phyloP scores from a whole-genome alignment of 2,113 vertebrate species.

The Eublepharis macularius region DNA sequence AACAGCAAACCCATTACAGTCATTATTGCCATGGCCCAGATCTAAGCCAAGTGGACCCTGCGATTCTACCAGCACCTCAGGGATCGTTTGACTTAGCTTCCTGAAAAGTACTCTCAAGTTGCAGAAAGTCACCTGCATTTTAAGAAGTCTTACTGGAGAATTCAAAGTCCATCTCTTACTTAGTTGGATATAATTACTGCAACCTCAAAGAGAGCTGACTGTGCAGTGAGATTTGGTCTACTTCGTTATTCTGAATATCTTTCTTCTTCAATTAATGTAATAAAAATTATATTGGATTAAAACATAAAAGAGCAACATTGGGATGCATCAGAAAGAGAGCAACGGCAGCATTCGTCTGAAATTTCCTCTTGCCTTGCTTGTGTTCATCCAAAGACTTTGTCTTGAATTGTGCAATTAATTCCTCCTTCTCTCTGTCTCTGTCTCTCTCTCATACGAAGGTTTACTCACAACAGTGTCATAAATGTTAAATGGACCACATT shows the following conservation, averaged over 20 bases:
- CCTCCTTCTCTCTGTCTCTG: slow-evolving; percentile 46
- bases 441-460: slow-evolving; percentile 39
- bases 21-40: no score
- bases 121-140: not conserved
- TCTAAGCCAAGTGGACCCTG: no score
- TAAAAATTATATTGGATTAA: not conserved
- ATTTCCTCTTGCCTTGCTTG: slow-evolving; percentile 26
- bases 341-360: slow-evolving; percentile 23
- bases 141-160: not conserved
- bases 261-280: slow-evolving; percentile 2
- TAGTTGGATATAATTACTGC: not conserved
- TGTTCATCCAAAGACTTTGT: slow-evolving; percentile 56
- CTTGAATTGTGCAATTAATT: slow-evolving; percentile 55
- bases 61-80: no score
- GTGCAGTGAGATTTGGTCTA: not conserved
- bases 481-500: slow-evolving; percentile 35
- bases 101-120: not conserved
- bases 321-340: slow-evolving; percentile 43
- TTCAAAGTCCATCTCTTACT: not conserved
- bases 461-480: slow-evolving; percentile 12
- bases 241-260: not conserved
- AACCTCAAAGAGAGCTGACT: slow-evolving; percentile 6
- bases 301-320: slow-evolving; percentile 34
- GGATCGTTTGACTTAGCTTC: not conserved
- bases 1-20: no score